phyloP scores from a whole-genome alignment of 2,113 vertebrate genomes.

The Neodontobutis hainanensis region DNA sequence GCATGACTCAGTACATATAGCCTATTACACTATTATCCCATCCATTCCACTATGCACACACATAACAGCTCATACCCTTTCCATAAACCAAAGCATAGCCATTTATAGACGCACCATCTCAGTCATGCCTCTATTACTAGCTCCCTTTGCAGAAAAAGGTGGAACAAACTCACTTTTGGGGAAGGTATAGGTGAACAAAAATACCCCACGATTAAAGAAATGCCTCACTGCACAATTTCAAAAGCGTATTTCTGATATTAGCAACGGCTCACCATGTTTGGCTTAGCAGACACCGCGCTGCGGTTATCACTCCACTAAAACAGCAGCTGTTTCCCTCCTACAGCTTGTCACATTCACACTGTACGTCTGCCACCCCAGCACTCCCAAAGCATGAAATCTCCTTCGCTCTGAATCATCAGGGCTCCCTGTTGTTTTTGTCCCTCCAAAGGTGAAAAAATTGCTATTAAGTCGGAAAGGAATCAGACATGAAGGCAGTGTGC shows the following conservation, averaged over 20 bases:
- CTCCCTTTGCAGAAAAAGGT: neutral
- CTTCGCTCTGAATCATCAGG: constrained; percentile 44
- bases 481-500: constrained; percentile 15
- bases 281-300: constrained; percentile 10
- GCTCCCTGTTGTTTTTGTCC: constrained; percentile 25
- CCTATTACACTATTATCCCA: too few species aligned
- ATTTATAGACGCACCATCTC: neutral
- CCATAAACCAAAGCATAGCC: neutral
- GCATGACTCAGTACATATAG: too few species aligned
- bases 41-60: too few species aligned
- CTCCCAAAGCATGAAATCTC: constrained; percentile 44
- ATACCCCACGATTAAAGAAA: constrained; percentile 10
- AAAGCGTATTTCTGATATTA: constrained; percentile 20
- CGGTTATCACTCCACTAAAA: constrained; percentile 36
- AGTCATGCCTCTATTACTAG: neutral
- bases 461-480: constrained; percentile 31
- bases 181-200: neutral
- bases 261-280: constrained; percentile 8
- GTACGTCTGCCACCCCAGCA: constrained; percentile 22
- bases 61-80: too few species aligned
- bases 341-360: constrained; percentile 32
- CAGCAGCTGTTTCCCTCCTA: constrained; percentile 31
- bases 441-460: constrained; percentile 46
- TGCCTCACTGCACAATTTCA: neutral
- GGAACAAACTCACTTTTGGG: neutral